Conservation (phyloP, 2,113 vertebrate genomes). For the Tychaedon coryphoeus region DNA sequence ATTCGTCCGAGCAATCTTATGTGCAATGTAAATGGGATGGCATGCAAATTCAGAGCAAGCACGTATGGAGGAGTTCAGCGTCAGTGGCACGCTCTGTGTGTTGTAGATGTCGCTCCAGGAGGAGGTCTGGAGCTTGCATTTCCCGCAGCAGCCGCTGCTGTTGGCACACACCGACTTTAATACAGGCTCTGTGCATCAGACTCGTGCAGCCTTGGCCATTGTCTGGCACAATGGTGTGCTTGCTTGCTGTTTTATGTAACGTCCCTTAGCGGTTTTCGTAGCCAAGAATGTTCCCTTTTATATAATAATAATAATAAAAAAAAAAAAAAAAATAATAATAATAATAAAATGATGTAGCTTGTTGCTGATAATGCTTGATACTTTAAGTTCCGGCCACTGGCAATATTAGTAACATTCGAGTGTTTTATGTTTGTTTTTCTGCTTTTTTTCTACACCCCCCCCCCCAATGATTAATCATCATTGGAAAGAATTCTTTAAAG, state of each 20-base stretch:
- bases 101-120: background rate
- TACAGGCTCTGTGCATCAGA: background rate
- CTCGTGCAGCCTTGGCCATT: slow-evolving; percentile 9
- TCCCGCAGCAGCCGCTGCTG: slow-evolving; percentile 11
- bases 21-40: slow-evolving; percentile 10
- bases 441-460: background rate
- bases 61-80: background rate
- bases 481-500: background rate
- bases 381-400: background rate
- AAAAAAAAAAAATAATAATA: background rate
- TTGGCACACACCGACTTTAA: slow-evolving; percentile 17
- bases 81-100: background rate
- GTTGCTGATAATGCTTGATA: background rate
- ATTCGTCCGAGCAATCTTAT: slow-evolving; percentile 12
- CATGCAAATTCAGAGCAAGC: slow-evolving; percentile 51
- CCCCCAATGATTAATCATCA: background rate
- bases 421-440: background rate
- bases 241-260: background rate
- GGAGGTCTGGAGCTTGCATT: background rate
- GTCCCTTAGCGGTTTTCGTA: background rate
- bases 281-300: background rate
- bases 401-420: background rate
- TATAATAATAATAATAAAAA: background rate
- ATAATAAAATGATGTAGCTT: background rate
- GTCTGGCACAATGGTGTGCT: slow-evolving; percentile 37